These are phyloP conservation scores for Melitaea athalia DNA, from an alignment of 2,888 invertebrate species.

Conservation along the genomic window DNA sequence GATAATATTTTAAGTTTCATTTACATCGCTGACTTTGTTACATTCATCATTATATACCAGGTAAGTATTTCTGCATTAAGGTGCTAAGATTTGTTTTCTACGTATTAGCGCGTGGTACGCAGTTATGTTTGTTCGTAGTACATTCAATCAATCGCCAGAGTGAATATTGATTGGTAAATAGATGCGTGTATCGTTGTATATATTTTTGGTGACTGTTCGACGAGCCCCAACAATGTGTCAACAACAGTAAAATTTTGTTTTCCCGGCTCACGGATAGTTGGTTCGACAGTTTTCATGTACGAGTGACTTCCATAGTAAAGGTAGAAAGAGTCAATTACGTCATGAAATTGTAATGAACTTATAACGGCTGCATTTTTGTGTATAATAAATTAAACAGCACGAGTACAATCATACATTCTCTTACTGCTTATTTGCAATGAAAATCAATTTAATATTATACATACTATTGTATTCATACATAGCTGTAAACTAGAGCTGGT, in stretches of 20 bases:
- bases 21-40: constrained; percentile 22
- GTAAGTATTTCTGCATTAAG: constrained; percentile 18
- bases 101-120: constrained; percentile 14
- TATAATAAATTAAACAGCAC: too few species aligned
- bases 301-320: constrained; percentile 15
- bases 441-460: too few species aligned
- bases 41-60: neutral
- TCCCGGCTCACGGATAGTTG: constrained; percentile 22
- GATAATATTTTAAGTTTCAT: neutral
- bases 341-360: constrained; percentile 14
- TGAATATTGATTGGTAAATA: constrained; percentile 70
- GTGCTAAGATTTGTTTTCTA: neutral
- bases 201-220: constrained; percentile 50
- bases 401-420: too few species aligned
- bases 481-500: too few species aligned
- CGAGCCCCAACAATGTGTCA: constrained; percentile 61
- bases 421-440: too few species aligned
- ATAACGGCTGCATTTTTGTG: neutral
- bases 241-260: constrained; percentile 47
- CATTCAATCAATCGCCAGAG: constrained; percentile 66
- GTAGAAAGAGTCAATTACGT: constrained; percentile 17
- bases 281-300: constrained; percentile 17
- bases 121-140: constrained; percentile 57
- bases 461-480: too few species aligned
- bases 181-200: constrained; percentile 49